Evolutionary conservation across 2,888 invertebrate species (phyloP).

Genomic region (Blastobasis lacticolella): DNA sequence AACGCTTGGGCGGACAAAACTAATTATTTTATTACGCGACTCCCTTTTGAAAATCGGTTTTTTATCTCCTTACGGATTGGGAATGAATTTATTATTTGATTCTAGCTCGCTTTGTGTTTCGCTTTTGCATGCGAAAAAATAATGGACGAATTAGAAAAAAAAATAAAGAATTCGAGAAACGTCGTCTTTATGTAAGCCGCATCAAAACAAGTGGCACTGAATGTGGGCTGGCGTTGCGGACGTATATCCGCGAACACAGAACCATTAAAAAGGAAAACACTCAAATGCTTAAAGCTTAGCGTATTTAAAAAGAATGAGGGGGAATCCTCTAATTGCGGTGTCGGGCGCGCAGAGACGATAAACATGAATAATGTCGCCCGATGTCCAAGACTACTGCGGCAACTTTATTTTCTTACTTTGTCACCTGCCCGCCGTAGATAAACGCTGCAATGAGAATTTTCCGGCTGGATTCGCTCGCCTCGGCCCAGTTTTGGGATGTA

Average conservation of each 20-base stretch:
- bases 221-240: too few species aligned
- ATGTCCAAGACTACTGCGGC: slow-evolving; percentile 47
- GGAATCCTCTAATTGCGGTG: slow-evolving; percentile 63
- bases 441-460: slow-evolving; percentile 23
- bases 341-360: slow-evolving; percentile 48
- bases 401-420: slow-evolving; percentile 62
- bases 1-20: too few species aligned
- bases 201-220: too few species aligned
- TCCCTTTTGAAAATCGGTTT: too few species aligned
- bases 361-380: slow-evolving; percentile 67
- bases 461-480: slow-evolving; percentile 15
- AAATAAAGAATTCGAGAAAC: too few species aligned
- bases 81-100: too few species aligned
- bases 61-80: not conserved
- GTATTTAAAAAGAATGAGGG: slow-evolving; percentile 33
- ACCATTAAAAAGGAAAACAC: slow-evolving; percentile 12
- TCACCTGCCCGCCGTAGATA: slow-evolving; percentile 60
- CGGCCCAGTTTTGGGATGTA: slow-evolving; percentile 12
- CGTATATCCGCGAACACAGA: not conserved
- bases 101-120: too few species aligned
- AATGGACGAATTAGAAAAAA: too few species aligned
- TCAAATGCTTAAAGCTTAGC: slow-evolving; percentile 27
- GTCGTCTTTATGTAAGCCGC: too few species aligned
- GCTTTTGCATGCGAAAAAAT: too few species aligned
- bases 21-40: too few species aligned